Evolutionary conservation across 2,113 vertebrate genomes (phyloP), one percentile per base, ranked within the genome.

Genomic region (Pogona vitticeps): DNA sequence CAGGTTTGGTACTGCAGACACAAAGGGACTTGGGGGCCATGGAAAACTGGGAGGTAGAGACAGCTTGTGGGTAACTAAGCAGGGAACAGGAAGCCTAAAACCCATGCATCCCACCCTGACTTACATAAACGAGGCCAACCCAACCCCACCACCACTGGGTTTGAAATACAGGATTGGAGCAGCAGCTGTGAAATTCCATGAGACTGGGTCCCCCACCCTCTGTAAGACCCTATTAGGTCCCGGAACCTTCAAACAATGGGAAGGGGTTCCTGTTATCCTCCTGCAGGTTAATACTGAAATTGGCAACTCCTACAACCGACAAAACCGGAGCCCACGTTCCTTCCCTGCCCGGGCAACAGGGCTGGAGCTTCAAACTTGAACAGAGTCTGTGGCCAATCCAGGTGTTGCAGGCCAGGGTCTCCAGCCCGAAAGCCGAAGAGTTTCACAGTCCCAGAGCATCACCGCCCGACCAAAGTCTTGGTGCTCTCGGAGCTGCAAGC

Each of bases 251-350:
- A 52, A 28, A 21, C 78, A 63, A 33, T 20, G 85, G 46, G 20
- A 21, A 38, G 72, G 56, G 73, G 71, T 38, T 46, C n/a, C n/a
- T 65, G 6, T 31, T 73, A 36, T 40, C 58, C 33, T 73, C 58
- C 56, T 75, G 61, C 59, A 42, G 28, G 70, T 67, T 87, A 87
- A 87, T 87, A 87, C 79, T 73, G 81, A 78, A 87, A 87, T 75
- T 6, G 85, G 85, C 56, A 87, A 81, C 71, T 86, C 85, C 79
- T 81, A 36, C 70, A 52, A 72, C 42, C 46, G 10, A 52, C 46
- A 52, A 76, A 79, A 68, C 42, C 15, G 23, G 40, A 75, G 58
- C 31, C 77, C 59, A 56, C 61, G 40, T 18, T 82, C 85, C 42
- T 76, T 75, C 70, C 46, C 59, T 36, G 14, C 21, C 76, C 23